Evolutionary conservation across 1,140 invertebrate species (phyloP).

Genomic region (Steinernema feltiae): DNA sequence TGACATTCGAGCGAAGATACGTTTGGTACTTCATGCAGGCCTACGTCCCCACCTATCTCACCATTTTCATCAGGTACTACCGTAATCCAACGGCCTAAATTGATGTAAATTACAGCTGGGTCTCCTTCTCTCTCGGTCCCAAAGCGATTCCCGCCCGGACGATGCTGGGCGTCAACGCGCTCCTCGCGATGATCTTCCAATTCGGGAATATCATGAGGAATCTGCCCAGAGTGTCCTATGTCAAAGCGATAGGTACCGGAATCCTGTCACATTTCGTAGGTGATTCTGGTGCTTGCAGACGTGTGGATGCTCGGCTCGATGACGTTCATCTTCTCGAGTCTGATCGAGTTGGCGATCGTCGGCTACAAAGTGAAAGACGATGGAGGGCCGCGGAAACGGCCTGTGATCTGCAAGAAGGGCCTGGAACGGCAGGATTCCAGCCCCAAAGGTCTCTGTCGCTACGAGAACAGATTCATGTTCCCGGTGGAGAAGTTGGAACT

Average conservation of each 20-base stretch:
- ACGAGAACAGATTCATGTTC: slow-evolving; percentile 51
- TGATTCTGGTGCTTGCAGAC: slow-evolving; percentile 34
- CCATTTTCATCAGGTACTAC: slow-evolving; percentile 51
- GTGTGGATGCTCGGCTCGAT: slow-evolving; percentile 56
- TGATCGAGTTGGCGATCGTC: slow-evolving; percentile 49
- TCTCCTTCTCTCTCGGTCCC: slow-evolving; percentile 53
- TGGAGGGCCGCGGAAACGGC: slow-evolving; percentile 25
- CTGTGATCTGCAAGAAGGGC: slow-evolving; percentile 39
- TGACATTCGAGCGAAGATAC: slow-evolving; percentile 49
- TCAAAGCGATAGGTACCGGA: slow-evolving; percentile 45
- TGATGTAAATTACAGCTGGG: slow-evolving; percentile 44
- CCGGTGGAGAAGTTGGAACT: slow-evolving; percentile 42
- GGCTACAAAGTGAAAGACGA: slow-evolving; percentile 50
- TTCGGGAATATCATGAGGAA: slow-evolving; percentile 58
- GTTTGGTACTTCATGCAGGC: slow-evolving; percentile 58
- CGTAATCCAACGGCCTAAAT: neutral
- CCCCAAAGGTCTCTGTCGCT: slow-evolving; percentile 43
- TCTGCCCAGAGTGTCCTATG: slow-evolving; percentile 49
- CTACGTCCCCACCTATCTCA: slow-evolving; percentile 55
- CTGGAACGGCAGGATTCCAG: slow-evolving; percentile 6
- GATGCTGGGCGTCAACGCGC: slow-evolving; percentile 55
- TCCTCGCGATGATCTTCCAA: slow-evolving; percentile 56
- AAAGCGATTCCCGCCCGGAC: slow-evolving; percentile 56
- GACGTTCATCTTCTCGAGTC: slow-evolving; percentile 49
- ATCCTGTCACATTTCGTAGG: neutral